A percentile compares a stretch with the other conserved stretches of the same genome.
These are phyloP conservation scores for Gortyna flavago DNA, from an alignment of 2,888 invertebrate genomes.

Conservation along the genomic window DNA sequence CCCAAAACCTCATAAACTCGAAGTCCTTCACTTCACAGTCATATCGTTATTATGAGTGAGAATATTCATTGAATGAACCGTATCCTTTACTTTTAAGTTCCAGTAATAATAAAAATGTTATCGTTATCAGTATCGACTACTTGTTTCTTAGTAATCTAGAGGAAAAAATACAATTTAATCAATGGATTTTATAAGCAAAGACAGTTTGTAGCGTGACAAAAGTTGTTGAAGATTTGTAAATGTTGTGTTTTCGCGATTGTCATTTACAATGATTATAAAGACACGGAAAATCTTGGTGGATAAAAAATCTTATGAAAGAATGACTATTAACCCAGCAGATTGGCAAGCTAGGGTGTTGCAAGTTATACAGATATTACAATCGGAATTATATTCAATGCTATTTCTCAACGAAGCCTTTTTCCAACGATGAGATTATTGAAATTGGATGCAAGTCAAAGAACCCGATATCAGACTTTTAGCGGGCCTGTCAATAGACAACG, in stretches of 20 bases:
- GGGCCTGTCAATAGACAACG: background rate
- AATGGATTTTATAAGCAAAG: background rate
- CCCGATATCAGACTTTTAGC: background rate
- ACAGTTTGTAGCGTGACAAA: slow-evolving; percentile 17
- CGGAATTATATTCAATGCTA: slow-evolving; percentile 6
- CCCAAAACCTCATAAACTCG: background rate
- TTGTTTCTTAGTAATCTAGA: background rate
- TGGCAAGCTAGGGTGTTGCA: slow-evolving; percentile 19
- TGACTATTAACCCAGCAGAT: background rate
- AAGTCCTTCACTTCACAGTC: background rate
- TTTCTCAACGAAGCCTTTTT: slow-evolving; percentile 9
- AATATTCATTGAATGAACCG: background rate
- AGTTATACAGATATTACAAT: slow-evolving; percentile 3
- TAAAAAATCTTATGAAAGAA: slow-evolving; percentile 8
- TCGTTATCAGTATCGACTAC: background rate
- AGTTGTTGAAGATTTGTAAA: slow-evolving; percentile 2
- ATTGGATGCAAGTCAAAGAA: background rate
- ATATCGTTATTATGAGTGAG: background rate
- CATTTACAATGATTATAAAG: slow-evolving; percentile 15
- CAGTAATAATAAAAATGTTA: background rate
- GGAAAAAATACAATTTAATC: background rate
- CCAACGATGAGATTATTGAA: background rate
- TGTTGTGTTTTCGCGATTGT: slow-evolving; percentile 10
- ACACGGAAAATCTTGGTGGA: background rate
- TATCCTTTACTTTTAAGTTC: background rate